phyloP scores from a whole-genome alignment of 2,888 invertebrate species.

The Drosophila quinaria region DNA sequence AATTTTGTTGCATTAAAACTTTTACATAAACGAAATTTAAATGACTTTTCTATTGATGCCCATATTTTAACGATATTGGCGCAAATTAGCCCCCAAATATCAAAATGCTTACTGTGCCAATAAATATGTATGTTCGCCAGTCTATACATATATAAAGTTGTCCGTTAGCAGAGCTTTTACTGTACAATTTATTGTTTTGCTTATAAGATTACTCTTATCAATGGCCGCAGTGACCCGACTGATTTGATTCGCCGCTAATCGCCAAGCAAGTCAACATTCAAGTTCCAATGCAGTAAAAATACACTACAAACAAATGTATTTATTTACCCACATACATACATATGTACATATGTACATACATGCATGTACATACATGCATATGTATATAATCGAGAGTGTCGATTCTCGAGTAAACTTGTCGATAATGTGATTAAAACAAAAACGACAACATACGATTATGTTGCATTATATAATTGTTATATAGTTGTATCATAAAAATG shows the following conservation, averaged over 20 bases:
- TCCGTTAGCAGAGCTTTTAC: conserved; percentile 2
- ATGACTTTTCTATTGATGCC: too few species aligned
- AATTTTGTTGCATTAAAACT: too few species aligned
- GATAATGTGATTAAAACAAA: conserved; percentile 42
- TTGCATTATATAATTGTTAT: conserved; percentile 17
- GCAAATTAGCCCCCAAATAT: too few species aligned
- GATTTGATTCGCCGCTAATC: conserved; percentile 52
- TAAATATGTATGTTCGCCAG: too few species aligned
- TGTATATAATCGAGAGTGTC: conserved; percentile 1
- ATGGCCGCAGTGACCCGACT: conserved; percentile 56
- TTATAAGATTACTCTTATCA: conserved; percentile 58
- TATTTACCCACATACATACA: background rate
- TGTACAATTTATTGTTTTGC: conserved; percentile 5
- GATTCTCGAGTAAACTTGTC: conserved; percentile 24
- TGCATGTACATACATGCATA: background rate
- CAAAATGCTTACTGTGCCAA: too few species aligned
- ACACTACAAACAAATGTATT: conserved; percentile 3
- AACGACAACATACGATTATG: conserved; percentile 23
- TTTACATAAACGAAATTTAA: too few species aligned
- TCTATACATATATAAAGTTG: background rate
- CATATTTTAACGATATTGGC: too few species aligned
- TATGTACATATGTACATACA: background rate
- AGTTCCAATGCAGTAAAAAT: conserved; percentile 3
- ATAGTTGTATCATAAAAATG: background rate
- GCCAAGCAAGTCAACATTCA: conserved; percentile 52